Evolutionary conservation across 1,140 invertebrate genomes (phyloP).

Genomic region (Ips nitidus): DNA sequence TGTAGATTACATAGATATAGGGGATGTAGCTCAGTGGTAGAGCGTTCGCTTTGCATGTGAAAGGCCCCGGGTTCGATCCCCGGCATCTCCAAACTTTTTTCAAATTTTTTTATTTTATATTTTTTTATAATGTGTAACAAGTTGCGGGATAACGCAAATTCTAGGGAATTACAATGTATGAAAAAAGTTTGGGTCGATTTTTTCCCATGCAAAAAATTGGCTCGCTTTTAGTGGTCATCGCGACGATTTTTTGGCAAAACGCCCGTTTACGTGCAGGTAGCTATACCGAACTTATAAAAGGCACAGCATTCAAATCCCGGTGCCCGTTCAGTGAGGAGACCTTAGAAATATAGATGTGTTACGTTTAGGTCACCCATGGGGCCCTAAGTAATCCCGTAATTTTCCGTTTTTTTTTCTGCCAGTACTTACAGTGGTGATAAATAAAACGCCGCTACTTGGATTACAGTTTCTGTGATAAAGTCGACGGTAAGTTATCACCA

Average conservation of each 20-base stretch:
- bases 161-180: not conserved
- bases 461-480: constrained; percentile 23
- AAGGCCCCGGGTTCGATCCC: constrained; percentile 89
- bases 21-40: constrained; percentile 84
- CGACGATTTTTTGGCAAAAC: constrained; percentile 44
- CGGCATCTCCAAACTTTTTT: constrained; percentile 66
- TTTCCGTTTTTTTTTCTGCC: constrained; percentile 5
- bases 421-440: not conserved
- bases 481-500: constrained; percentile 39
- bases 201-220: not conserved
- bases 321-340: constrained; percentile 46
- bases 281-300: constrained; percentile 53
- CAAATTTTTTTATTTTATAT: not conserved
- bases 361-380: constrained; percentile 48
- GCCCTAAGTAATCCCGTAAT: constrained; percentile 43
- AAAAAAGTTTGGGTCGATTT: not conserved
- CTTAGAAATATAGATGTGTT: constrained; percentile 19
- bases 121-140: constrained; percentile 6
- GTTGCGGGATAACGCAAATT: not conserved
- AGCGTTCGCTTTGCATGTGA: constrained; percentile 93
- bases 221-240: constrained; percentile 2
- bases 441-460: constrained; percentile 8
- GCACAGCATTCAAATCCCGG: constrained; percentile 43
- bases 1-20: constrained; percentile 34
- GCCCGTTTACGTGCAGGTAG: constrained; percentile 50